Base-by-base conservation (phyloP, 1,140 invertebrate genomes). In the Phymorhynchus buccinoides region DNA sequence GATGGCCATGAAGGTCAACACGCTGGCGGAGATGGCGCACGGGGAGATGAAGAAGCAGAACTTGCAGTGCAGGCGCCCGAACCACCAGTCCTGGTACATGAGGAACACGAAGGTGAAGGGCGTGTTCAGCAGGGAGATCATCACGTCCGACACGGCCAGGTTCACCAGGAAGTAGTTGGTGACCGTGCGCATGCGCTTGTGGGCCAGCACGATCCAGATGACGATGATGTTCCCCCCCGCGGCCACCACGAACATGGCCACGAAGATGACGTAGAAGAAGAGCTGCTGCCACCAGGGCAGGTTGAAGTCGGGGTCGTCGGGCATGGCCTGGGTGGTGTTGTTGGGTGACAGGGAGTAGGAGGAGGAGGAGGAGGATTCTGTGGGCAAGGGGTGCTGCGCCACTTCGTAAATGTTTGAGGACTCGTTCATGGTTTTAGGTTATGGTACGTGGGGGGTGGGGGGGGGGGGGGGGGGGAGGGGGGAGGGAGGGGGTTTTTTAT, bases 81-180 rank as follows among this genome's bases (percentile, higher is more conserved):
- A 98, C 88, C 96, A 96, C 97, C 97, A 98, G 93, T 92, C 87
- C 78, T 91, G 89, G 84, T 91, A 91, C 39, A 99, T 93, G 96
- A 99, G 97, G 94, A 97, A 98, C 86, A 96, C 96, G 91, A 97
- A 98, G 93, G 98, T 98, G 94, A 98, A 98, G 86, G 97, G 96
- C 86, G 98, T 97, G 92, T 99, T 99, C 84, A 99, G 94, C 0
- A 96, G 96, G 0, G 98, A 97, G 90, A 98, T 97, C 94, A 98
- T 96, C 35, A 97, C 95, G 93, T 99, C 98, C 27, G 98, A 97
- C 32, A 97, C 95, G 85, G 97, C 97, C 73, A 99, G 93, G 92
- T 99, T 99, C 30, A 98, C 96, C 75, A 99, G 94, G 92, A 99
- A 98, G 91, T 98, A 98, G 94, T 99, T 99, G 78, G 98, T 99